Conservation (phyloP, 1,140 invertebrate genomes). For the Tigriopus japonicus region DNA sequence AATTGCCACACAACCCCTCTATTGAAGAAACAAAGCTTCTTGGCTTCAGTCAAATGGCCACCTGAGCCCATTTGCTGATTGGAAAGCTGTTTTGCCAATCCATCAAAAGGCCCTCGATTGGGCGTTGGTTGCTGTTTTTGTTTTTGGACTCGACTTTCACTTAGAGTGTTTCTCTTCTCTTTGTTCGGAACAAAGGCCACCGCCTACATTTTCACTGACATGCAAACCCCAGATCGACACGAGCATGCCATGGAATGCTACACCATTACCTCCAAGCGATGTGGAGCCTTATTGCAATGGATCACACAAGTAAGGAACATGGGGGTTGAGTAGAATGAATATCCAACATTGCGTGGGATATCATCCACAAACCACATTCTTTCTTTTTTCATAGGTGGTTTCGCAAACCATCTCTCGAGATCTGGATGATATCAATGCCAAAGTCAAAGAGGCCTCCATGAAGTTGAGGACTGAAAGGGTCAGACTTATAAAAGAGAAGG, state of each 20-base stretch:
- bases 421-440: slow-evolving; percentile 15
- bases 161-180: too few relatives aligned
- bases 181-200: background rate
- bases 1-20: too few relatives aligned
- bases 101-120: too few relatives aligned
- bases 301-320: slow-evolving; percentile 3
- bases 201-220: slow-evolving; percentile 13
- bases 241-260: slow-evolving; percentile 12
- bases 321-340: background rate
- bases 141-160: too few relatives aligned
- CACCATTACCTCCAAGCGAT: slow-evolving; percentile 1
- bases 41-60: too few relatives aligned
- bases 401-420: slow-evolving; percentile 14
- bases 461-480: slow-evolving; percentile 15
- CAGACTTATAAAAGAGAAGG: slow-evolving; percentile 14
- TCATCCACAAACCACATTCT: background rate
- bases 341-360: background rate
- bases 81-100: too few relatives aligned
- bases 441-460: slow-evolving; percentile 14
- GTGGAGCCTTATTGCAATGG: slow-evolving; percentile 14
- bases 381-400: slow-evolving; percentile 14
- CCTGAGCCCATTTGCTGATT: too few relatives aligned
- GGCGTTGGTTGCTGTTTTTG: too few relatives aligned
- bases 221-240: slow-evolving; percentile 10
- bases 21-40: too few relatives aligned